Evolutionary conservation across 2,113 vertebrate species (phyloP).

Genomic region (Cygnus buccinator): DNA sequence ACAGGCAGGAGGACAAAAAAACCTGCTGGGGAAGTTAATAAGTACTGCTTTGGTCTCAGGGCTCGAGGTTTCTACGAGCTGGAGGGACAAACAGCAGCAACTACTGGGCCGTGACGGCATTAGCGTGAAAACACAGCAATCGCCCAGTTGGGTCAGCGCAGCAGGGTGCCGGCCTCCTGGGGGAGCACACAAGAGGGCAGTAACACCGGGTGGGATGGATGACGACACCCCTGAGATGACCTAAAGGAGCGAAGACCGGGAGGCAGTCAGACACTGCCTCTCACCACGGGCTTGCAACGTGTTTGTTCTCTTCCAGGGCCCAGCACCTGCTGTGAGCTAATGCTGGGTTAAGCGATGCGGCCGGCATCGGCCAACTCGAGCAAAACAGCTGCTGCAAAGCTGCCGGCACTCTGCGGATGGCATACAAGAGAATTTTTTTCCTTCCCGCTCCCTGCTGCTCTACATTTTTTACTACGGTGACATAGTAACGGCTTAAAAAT

Average conservation of each 20-base stretch:
- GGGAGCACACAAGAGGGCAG: background rate
- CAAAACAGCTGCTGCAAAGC: background rate
- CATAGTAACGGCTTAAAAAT: background rate
- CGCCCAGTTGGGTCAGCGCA: background rate
- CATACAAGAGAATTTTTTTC: background rate
- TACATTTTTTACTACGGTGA: fast-evolving
- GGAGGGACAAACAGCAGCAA: background rate
- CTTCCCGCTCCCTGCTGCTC: background rate
- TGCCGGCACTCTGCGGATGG: background rate
- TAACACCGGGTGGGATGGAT: background rate
- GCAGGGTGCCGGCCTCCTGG: background rate
- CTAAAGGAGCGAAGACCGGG: background rate
- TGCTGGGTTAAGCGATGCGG: fast-evolving
- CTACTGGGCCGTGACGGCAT: background rate
- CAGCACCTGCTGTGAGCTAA: background rate
- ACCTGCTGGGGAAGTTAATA: background rate
- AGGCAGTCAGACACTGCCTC: background rate
- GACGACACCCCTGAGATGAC: background rate
- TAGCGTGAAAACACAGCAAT: background rate
- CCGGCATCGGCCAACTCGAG: background rate
- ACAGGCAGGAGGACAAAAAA: background rate
- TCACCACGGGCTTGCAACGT: fast-evolving
- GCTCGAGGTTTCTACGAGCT: background rate
- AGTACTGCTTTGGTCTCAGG: background rate
- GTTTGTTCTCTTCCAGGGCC: background rate